Percentiles rank a stretch among this genome's conserved stretches.
Evolutionary conservation across 2,888 invertebrate species (phyloP).

Genomic region (Bimastos eiseni): DNA sequence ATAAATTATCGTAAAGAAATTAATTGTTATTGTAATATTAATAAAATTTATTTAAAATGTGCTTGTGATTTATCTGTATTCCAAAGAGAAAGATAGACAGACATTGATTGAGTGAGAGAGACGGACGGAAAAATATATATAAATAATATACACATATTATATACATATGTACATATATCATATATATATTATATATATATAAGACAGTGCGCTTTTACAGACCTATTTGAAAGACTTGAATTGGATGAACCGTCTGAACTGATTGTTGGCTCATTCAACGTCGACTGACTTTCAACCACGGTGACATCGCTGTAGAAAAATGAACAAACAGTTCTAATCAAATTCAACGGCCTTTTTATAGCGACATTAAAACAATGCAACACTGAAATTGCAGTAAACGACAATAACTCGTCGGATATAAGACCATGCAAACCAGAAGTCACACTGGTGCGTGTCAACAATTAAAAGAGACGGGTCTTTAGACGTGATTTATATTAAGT

Average conservation of each 20-base stretch:
- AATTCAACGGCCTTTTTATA: not conserved
- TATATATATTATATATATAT: too few species aligned
- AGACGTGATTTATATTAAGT: too few species aligned
- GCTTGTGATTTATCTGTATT: not conserved
- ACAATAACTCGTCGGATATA: too few species aligned
- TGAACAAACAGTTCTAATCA: not conserved
- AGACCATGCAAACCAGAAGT: too few species aligned
- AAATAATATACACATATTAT: too few species aligned
- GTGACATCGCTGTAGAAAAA: not conserved
- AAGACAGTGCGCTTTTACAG: constrained; percentile 40
- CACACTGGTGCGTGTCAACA: too few species aligned
- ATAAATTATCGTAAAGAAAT: not conserved
- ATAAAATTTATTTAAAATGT: not conserved
- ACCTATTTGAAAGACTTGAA: constrained; percentile 72
- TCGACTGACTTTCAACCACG: not conserved
- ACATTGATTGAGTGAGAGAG: too few species aligned
- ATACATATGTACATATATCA: too few species aligned
- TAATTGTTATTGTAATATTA: not conserved
- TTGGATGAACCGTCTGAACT: constrained; percentile 73
- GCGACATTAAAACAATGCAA: not conserved
- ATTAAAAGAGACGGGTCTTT: too few species aligned
- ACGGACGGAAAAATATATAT: not conserved
- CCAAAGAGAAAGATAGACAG: not conserved
- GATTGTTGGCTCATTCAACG: constrained; percentile 56
- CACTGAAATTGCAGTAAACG: not conserved